Evolutionary conservation across 2,888 invertebrate genomes (phyloP), one percentile per base, ranked within the genome.

Genomic region (Cataglyphis rosenhaueri): DNA sequence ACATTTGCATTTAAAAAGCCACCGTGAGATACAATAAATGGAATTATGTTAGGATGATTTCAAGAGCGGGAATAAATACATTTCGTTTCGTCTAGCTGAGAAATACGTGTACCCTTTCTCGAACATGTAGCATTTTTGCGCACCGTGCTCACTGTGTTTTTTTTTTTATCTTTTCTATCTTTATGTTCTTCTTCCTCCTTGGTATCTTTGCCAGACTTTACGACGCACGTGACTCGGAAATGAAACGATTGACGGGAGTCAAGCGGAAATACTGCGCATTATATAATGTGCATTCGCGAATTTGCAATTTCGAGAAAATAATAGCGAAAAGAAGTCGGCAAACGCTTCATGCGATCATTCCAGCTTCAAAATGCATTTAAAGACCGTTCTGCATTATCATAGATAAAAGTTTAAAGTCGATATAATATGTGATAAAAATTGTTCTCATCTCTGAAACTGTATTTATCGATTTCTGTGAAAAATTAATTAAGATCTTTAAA

Each of bases 211-310:
- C 10, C n/a, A 29, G 76, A 66, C 41, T 29, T 76, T 76, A 66
- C n/a, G 29, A 32, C 57, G 76, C 15, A 41, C 76, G 66, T 76
- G 76, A 76, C 66, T 21, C 41, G 76, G 18, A 57, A 66, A 29
- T 25, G 10, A 64, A 76, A 66, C 21, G 38, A 65, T 65, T 41
- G 35, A 41, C 52, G n/a, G 3, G n/a, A 38, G 1, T 52, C 32
- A 48, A 48, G 48, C 66, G 48, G 10, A 57, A 18, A 15, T 71
- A 21, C 35, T 10, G n/a, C n/a, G 21, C 15, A 8, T 8, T 38
- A 18, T 15, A 38, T 25, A 38, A 75, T 52, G 15, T 64, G 52
- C 62, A 18, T 62, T 35, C 35, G 74, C 38, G 48, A 75, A 75
- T 64, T 62, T 75, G 74, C 74, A 48, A 75, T 75, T 75, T 62